Base-by-base conservation (phyloP, 2,888 invertebrate species). In the Caenorhabditis becei region DNA sequence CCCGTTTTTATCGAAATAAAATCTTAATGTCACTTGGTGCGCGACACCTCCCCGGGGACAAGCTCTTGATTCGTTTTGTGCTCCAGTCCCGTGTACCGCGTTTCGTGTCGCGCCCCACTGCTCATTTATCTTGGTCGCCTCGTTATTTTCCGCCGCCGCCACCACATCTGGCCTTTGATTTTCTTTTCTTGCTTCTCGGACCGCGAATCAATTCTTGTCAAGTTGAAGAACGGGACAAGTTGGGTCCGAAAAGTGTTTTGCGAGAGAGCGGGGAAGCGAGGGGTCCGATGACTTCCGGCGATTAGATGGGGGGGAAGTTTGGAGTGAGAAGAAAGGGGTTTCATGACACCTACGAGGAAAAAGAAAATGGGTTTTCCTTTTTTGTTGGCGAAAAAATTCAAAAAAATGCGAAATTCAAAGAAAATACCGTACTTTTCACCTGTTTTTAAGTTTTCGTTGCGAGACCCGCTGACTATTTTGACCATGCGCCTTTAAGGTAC, bases 1-100 rank as follows among this genome's bases (percentile, higher is more conserved):
- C 67, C 75, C 65, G 59, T 71, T 79, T 71, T 79, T 79, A 79
- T 79, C 78, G 78, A 79, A 79, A 79, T 79, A 79, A 79, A 79
- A 79, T 79, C 78, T 79, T 79, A 79, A 79, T 79, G 78, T 72
- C 78, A 79, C 78, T 79, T 74, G 47, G 65, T 35, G 56, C 32
- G 62, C 28, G 70, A 63, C 74, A 51, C 41, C 37, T 65, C 74
- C 74, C 74, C 65, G 65, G 74, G 74, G 74, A 74, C 56, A 74
- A 20, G 51, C 74, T 74, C 74, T 74, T 74, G 74, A 74, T 74
- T 74, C 74, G 74, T 74, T 74, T 74, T 74, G 65, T 26, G n/a
- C 14, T 4, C 5, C 35, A 11, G 47, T 14, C 23, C 20, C 47
- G 49, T 71, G 71, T 70, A 70, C 70, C 70, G 70, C 70, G 49